Percentiles rank a stretch among this genome's conserved stretches.
phyloP scores from a whole-genome alignment of 2,888 invertebrate species.

The Drosophila barbarae region DNA sequence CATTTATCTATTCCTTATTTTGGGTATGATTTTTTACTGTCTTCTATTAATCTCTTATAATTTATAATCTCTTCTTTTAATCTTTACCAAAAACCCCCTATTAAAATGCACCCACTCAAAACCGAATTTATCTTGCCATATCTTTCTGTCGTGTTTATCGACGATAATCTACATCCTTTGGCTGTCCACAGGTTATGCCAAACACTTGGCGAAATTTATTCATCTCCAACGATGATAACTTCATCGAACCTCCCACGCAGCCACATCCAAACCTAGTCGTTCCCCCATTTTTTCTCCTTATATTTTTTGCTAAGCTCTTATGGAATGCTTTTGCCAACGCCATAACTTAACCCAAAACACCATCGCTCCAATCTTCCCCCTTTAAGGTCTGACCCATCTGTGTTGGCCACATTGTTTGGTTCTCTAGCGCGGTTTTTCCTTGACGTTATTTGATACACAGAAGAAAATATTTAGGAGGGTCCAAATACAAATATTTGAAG shows the following conservation, averaged over 20 bases:
- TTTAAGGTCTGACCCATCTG: conserved; percentile 40
- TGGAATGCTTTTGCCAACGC: conserved; percentile 51
- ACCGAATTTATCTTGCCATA: conserved; percentile 10
- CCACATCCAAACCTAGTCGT: neutral
- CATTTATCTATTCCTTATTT: neutral
- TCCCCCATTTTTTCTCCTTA: conserved; percentile 37
- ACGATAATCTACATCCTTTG: conserved; percentile 34
- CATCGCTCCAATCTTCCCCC: conserved; percentile 7
- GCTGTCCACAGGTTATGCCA: conserved; percentile 24
- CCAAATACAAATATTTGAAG: neutral
- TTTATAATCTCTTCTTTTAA: neutral
- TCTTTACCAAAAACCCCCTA: neutral
- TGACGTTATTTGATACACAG: conserved; percentile 42
- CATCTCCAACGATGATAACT: conserved; percentile 40
- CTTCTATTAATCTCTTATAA: neutral
- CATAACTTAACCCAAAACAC: conserved; percentile 52
- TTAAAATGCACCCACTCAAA: conserved; percentile 5
- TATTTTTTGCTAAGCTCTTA: conserved; percentile 43
- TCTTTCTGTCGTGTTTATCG: conserved; percentile 26
- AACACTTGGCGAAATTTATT: conserved; percentile 41
- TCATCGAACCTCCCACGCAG: conserved; percentile 41
- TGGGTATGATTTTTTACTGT: neutral
- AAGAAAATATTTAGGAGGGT: neutral
- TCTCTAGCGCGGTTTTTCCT: conserved; percentile 27
- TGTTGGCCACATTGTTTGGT: conserved; percentile 37